These are phyloP conservation scores for Rhegmatorhina hoffmannsi DNA, from an alignment of 2,113 vertebrate genomes.

Conservation along the genomic window DNA sequence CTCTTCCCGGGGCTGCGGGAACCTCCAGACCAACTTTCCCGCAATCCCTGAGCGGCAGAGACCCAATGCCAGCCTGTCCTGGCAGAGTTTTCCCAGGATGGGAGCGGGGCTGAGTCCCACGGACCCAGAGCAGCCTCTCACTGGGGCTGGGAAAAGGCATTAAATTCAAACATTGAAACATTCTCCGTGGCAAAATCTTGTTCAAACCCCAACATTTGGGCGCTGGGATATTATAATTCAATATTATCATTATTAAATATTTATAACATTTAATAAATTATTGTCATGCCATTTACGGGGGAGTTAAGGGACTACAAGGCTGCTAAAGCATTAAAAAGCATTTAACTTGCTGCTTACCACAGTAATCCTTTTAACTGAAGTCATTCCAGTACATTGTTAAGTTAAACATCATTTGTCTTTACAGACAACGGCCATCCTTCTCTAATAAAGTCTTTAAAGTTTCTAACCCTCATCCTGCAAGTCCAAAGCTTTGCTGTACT, in stretches of 20 bases:
- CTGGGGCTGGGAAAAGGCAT: not conserved
- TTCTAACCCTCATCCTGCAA: not conserved
- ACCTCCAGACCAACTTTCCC: not conserved
- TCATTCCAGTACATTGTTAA: not conserved
- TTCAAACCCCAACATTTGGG: not conserved
- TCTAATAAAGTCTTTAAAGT: not conserved
- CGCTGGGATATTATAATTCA: not conserved
- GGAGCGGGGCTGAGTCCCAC: rapidly evolving
- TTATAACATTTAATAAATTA: not conserved
- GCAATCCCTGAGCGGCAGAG: not conserved
- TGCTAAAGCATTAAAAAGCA: not conserved
- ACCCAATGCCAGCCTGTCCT: not conserved
- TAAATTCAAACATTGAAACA: not conserved
- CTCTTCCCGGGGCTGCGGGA: not conserved
- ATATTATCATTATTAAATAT: not conserved
- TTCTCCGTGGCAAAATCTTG: not conserved
- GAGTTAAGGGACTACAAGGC: not conserved
- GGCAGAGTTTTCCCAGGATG: rapidly evolving
- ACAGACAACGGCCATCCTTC: not conserved
- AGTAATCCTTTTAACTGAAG: not conserved
- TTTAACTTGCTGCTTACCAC: not conserved
- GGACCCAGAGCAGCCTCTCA: not conserved
- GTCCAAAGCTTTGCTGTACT: rapidly evolving
- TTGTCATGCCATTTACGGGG: not conserved
- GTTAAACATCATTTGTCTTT: not conserved